A percentile compares a stretch with the other conserved stretches of the same genome.
These are phyloP conservation scores for Liopterus haemorrhoidalis DNA, from an alignment of 2,888 invertebrate genomes.

Conservation along the genomic window DNA sequence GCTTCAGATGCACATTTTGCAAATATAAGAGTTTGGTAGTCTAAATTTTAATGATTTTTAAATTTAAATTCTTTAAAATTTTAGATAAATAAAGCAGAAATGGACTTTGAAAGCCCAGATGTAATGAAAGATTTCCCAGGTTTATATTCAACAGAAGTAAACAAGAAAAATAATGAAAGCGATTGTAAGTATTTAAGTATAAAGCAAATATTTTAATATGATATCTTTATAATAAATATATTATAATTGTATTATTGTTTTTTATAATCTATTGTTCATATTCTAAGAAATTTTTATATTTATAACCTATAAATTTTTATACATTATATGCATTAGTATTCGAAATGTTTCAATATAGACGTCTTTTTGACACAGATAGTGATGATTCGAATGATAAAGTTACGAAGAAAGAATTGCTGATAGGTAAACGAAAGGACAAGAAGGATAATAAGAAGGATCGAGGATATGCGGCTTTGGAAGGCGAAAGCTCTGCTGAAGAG, in stretches of 20 bases:
- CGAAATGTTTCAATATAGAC: conserved; percentile 22
- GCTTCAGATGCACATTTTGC: no score
- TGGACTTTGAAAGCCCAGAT: conserved; percentile 85
- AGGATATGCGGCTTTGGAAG: conserved; percentile 88
- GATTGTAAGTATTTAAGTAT: conserved; percentile 60
- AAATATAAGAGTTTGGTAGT: no score
- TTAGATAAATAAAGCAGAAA: conserved; percentile 38
- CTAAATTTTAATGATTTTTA: no score
- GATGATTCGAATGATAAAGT: conserved; percentile 75
- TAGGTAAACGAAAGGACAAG: conserved; percentile 76
- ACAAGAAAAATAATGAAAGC: conserved; percentile 72
- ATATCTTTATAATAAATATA: conserved; percentile 12
- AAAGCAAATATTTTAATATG: conserved; percentile 12
- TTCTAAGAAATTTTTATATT: not conserved
- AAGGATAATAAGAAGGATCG: conserved; percentile 79
- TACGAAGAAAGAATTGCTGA: conserved; percentile 71
- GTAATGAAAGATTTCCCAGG: conserved; percentile 88
- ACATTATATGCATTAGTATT: conserved; percentile 7
- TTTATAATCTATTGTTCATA: conserved; percentile 13
- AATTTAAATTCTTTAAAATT: no score
- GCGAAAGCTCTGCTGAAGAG: conserved; percentile 88
- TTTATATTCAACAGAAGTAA: conserved; percentile 74
- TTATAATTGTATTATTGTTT: conserved; percentile 10
- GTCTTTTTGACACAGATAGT: conserved; percentile 60
- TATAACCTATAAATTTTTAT: not conserved